Evolutionary conservation across 2,888 invertebrate species (phyloP).

Genomic region (Eugnorisma glareosa): DNA sequence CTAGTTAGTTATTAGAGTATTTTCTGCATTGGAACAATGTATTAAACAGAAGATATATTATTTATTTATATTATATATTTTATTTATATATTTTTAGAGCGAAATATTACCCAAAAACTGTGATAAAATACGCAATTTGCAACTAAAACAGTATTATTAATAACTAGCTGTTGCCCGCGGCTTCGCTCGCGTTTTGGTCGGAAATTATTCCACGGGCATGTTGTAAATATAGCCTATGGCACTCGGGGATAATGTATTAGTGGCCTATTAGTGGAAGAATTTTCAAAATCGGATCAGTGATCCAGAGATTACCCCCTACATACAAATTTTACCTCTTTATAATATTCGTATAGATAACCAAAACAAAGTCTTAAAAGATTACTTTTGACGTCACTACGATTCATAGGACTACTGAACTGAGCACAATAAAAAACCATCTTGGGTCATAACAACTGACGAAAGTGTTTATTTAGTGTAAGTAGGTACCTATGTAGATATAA

Average conservation of each 20-base stretch:
- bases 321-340: too few species aligned
- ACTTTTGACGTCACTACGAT: slow-evolving; percentile 22
- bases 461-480: not conserved
- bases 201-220: too few species aligned
- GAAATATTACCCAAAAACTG: not conserved
- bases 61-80: too few species aligned
- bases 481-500: not conserved
- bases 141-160: slow-evolving; percentile 10
- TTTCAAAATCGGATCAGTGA: too few species aligned
- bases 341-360: too few species aligned
- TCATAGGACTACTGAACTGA: slow-evolving; percentile 16
- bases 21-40: not conserved
- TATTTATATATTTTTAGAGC: too few species aligned
- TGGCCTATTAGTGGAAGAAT: too few species aligned
- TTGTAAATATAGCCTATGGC: too few species aligned
- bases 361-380: slow-evolving; percentile 26
- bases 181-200: too few species aligned
- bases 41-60: not conserved
- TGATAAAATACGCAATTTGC: slow-evolving; percentile 10
- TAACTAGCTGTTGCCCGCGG: too few species aligned
- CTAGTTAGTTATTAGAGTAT: not conserved
- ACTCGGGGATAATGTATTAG: too few species aligned
- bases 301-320: too few species aligned
- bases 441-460: slow-evolving; percentile 32
- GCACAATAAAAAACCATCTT: slow-evolving; percentile 10